Evolutionary conservation across 2,888 invertebrate genomes (phyloP).

Genomic region (Tupiocoris notatus): DNA sequence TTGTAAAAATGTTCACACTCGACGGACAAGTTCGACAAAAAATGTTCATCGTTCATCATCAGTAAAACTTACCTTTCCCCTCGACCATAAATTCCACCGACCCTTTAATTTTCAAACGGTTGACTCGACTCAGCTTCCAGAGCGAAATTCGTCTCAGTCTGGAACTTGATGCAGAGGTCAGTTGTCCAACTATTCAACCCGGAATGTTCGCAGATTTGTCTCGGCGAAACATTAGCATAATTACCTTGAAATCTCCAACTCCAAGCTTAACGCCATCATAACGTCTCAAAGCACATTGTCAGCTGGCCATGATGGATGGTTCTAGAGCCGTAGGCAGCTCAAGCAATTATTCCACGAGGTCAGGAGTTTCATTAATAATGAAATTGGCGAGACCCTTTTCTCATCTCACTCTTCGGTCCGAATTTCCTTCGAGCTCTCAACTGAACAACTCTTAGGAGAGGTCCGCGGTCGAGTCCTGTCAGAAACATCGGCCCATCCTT

Average conservation of each 20-base stretch:
- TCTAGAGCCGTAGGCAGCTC: background rate
- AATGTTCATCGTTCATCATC: too few relatives aligned
- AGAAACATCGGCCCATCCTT: background rate
- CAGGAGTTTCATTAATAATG: slow-evolving; percentile 28
- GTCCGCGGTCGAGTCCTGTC: too few relatives aligned
- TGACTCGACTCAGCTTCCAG: too few relatives aligned
- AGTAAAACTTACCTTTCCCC: too few relatives aligned
- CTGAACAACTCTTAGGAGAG: background rate
- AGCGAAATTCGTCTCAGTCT: too few relatives aligned
- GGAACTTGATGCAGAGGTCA: background rate
- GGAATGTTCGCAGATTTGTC: background rate
- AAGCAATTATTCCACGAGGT: slow-evolving; percentile 20
- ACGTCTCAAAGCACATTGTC: background rate
- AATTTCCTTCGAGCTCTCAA: background rate
- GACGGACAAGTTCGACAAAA: too few relatives aligned
- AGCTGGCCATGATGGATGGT: slow-evolving; percentile 19
- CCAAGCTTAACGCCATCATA: too few relatives aligned
- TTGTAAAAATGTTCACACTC: too few relatives aligned
- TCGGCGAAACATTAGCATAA: background rate
- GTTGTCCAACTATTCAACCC: background rate
- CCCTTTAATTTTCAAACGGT: too few relatives aligned
- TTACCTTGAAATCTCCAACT: background rate
- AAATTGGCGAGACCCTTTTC: background rate
- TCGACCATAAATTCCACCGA: too few relatives aligned
- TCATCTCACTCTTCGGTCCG: background rate